Evolutionary conservation across 30 jellyfish, hydroid and myxozoan species (phyloP).

Genomic region (Aurelia sp.): DNA sequence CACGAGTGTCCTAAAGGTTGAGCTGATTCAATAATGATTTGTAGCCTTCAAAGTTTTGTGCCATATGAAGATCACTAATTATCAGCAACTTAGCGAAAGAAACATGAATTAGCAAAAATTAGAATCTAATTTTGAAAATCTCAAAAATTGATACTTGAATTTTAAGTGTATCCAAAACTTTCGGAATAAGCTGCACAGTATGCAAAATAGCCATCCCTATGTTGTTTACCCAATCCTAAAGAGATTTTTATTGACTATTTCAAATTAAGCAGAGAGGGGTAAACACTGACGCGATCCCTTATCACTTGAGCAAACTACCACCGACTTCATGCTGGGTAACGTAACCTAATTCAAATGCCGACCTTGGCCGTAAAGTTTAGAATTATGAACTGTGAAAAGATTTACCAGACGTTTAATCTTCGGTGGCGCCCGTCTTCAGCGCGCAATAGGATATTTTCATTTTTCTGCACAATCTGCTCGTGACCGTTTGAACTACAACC

Average conservation of each 20-base stretch:
- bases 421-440: conserved; percentile 59
- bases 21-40: too few species aligned
- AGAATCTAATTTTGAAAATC: too few species aligned
- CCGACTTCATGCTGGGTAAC: conserved; percentile 43
- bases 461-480: conserved; percentile 48
- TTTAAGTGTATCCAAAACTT: too few species aligned
- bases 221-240: too few species aligned
- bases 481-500: conserved; percentile 36
- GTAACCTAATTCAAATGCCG: conserved; percentile 52
- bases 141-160: too few species aligned
- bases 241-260: not conserved
- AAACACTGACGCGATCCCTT: conserved; percentile 16
- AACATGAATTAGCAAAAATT: too few species aligned
- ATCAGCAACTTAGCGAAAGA: too few species aligned
- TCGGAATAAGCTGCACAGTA: too few species aligned
- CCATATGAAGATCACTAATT: too few species aligned
- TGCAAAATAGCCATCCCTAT: too few species aligned
- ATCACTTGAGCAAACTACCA: conserved; percentile 26
- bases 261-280: conserved; percentile 8
- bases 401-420: conserved; percentile 71
- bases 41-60: too few species aligned
- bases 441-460: conserved; percentile 52
- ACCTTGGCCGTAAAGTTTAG: conserved; percentile 39
- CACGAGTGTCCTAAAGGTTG: too few species aligned
- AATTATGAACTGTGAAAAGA: conserved; percentile 72